phyloP scores from a whole-genome alignment of 2,113 vertebrate genomes.

The Dicentrarchus labrax region DNA sequence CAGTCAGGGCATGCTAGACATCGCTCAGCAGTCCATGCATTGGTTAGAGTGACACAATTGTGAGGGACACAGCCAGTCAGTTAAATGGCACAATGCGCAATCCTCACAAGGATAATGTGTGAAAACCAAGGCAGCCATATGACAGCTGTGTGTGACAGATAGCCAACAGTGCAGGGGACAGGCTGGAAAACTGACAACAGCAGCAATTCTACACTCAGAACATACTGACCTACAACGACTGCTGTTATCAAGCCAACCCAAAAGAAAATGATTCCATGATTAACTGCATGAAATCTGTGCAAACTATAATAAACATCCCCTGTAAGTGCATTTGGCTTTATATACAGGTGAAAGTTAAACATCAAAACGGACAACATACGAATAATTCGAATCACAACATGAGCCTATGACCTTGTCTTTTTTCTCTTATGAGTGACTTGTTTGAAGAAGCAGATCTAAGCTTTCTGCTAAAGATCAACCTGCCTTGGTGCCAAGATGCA shows the following conservation, averaged over 20 bases:
- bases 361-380: not conserved
- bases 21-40: slow-evolving; percentile 75
- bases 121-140: slow-evolving; percentile 37
- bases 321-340: not conserved
- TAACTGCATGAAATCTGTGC: slow-evolving; percentile 4
- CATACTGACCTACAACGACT: slow-evolving; percentile 13
- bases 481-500: slow-evolving; percentile 50
- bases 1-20: slow-evolving; percentile 65
- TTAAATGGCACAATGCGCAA: slow-evolving; percentile 27
- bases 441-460: not conserved
- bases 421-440: slow-evolving; percentile 1
- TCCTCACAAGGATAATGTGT: slow-evolving; percentile 23
- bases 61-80: slow-evolving; percentile 40
- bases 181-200: slow-evolving; percentile 14
- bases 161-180: slow-evolving; percentile 29
- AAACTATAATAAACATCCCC: not conserved
- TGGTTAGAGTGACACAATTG: slow-evolving; percentile 58
- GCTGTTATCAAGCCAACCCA: not conserved
- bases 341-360: not conserved
- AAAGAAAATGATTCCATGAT: not conserved
- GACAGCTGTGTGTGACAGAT: slow-evolving; percentile 37
- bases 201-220: not conserved
- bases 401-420: not conserved
- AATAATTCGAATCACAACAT: not conserved
- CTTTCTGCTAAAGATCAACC: slow-evolving; percentile 34